Evolutionary conservation across 2,113 vertebrate genomes (phyloP).

Genomic region (Merops nubicus): DNA sequence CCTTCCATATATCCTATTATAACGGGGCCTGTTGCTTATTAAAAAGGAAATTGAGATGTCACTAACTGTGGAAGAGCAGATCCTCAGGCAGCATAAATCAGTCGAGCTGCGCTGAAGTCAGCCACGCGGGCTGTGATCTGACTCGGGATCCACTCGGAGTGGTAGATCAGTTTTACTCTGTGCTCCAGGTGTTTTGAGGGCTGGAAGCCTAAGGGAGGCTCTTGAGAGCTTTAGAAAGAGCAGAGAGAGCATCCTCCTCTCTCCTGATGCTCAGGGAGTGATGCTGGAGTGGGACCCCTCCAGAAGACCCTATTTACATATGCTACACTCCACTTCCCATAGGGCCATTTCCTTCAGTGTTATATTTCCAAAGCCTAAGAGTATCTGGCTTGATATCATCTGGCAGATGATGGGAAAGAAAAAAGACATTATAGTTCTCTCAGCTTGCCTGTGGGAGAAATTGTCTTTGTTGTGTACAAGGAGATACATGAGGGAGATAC

Average conservation of each 20-base stretch:
- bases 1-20: slow-evolving; percentile 42
- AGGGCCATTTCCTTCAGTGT: not conserved
- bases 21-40: slow-evolving; percentile 30
- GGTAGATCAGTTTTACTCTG: not conserved
- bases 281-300: not conserved
- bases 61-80: not conserved
- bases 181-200: not conserved
- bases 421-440: not conserved
- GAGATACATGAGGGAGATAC: not conserved
- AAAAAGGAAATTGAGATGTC: slow-evolving; percentile 62
- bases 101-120: not conserved
- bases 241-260: rapidly evolving
- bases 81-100: slow-evolving; percentile 5
- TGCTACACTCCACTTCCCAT: not conserved
- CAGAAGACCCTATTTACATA: not conserved
- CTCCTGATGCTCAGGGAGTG: not conserved
- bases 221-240: not conserved
- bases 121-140: not conserved
- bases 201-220: not conserved
- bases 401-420: not conserved
- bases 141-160: not conserved
- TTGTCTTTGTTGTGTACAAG: not conserved
- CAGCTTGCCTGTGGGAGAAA: not conserved
- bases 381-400: not conserved
- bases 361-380: not conserved